These are phyloP conservation scores for Drosophila cognata DNA, from an alignment of 2,888 invertebrate genomes.

Conservation along the genomic window DNA sequence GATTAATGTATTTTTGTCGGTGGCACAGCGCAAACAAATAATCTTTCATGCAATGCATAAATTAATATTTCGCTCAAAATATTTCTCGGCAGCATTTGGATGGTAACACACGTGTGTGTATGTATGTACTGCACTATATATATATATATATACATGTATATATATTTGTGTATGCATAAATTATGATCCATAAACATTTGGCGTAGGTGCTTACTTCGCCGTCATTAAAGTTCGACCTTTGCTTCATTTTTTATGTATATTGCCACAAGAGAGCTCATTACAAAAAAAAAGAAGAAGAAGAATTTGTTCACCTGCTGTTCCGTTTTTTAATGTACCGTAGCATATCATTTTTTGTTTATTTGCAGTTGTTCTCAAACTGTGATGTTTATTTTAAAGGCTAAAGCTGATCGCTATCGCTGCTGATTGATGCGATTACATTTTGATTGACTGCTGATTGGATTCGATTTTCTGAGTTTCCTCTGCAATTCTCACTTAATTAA, in stretches of 20 bases:
- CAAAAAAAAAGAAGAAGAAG: neutral
- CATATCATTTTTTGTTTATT: conserved; percentile 46
- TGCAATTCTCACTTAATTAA: neutral
- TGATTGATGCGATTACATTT: neutral
- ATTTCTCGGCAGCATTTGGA: conserved; percentile 25
- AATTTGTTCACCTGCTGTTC: conserved; percentile 35
- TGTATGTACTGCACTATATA: neutral
- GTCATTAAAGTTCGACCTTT: conserved; percentile 24
- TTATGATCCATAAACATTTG: conserved; percentile 19
- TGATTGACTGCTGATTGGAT: neutral
- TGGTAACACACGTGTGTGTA: conserved; percentile 35
- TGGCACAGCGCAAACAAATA: conserved; percentile 60
- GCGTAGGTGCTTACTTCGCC: conserved; percentile 14
- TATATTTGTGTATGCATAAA: neutral
- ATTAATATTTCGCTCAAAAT: conserved; percentile 55
- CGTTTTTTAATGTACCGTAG: conserved; percentile 16
- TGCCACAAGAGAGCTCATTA: conserved; percentile 29
- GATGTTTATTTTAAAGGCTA: conserved; percentile 39
- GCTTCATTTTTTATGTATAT: conserved; percentile 11
- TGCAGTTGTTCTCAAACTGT: conserved; percentile 12
- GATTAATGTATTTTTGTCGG: conserved; percentile 55
- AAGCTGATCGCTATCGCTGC: conserved; percentile 7
- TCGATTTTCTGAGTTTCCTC: neutral
- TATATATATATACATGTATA: neutral
- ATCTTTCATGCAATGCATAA: conserved; percentile 55